These are phyloP conservation scores for Athripsodes cinereus DNA, from an alignment of 2,888 invertebrate genomes.

Conservation along the genomic window DNA sequence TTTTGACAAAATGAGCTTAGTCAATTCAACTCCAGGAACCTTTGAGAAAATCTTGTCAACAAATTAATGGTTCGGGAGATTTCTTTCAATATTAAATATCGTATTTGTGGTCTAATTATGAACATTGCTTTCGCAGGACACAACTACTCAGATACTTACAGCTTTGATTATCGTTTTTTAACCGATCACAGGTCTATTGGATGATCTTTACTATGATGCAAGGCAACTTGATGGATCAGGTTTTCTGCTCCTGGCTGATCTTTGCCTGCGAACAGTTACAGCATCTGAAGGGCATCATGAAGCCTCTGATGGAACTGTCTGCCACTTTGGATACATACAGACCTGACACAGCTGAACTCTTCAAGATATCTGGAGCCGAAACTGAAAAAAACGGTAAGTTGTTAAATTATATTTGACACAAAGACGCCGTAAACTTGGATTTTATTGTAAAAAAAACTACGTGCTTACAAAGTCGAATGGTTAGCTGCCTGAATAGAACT, in stretches of 20 bases:
- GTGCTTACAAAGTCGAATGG: too few relatives aligned
- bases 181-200: slow-evolving; percentile 53
- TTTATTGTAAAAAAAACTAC: too few relatives aligned
- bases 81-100: background rate
- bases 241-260: slow-evolving; percentile 80
- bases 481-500: too few relatives aligned
- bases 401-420: background rate
- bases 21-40: too few relatives aligned
- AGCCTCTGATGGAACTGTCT: slow-evolving; percentile 79
- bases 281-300: slow-evolving; percentile 81
- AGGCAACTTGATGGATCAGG: slow-evolving; percentile 60
- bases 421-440: background rate
- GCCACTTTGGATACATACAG: slow-evolving; percentile 72
- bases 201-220: slow-evolving; percentile 58
- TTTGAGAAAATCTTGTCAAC: too few relatives aligned
- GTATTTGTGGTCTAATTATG: too few relatives aligned
- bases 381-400: slow-evolving; percentile 31
- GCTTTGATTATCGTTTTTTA: too few relatives aligned
- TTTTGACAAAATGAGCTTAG: too few relatives aligned
- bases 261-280: slow-evolving; percentile 82
- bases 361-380: slow-evolving; percentile 51
- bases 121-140: too few relatives aligned
- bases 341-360: slow-evolving; percentile 66
- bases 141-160: too few relatives aligned
- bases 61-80: too few relatives aligned